Evolutionary conservation across 2,888 invertebrate genomes (phyloP).

Genomic region (Caenorhabditis wallacei): DNA sequence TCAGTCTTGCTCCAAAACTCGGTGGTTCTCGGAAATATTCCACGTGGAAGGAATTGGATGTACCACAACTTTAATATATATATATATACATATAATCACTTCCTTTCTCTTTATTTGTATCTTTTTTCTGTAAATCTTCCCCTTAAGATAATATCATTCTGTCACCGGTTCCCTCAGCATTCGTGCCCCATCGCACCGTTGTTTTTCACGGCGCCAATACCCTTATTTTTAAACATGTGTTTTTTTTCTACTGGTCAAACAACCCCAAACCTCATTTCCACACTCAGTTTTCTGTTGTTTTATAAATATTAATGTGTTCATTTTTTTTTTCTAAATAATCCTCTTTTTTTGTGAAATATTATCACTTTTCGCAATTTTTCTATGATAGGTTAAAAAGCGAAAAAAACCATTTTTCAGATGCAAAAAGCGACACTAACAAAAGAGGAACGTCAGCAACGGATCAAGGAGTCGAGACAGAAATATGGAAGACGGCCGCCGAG

Average conservation of each 20-base stretch:
- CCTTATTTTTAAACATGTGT: slow-evolving; percentile 1
- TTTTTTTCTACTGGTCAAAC: background rate
- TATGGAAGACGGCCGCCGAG: slow-evolving; percentile 12
- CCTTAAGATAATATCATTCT: background rate
- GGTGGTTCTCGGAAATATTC: background rate
- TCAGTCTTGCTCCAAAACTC: background rate
- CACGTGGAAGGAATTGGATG: background rate
- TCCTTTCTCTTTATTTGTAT: background rate
- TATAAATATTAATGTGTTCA: no score
- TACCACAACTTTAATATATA: background rate
- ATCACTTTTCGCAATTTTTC: no score
- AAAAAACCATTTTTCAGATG: no score
- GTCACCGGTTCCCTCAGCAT: background rate
- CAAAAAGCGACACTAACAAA: slow-evolving; percentile 12
- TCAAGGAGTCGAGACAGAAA: slow-evolving; percentile 15
- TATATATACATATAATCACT: background rate
- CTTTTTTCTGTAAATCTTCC: background rate
- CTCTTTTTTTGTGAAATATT: no score
- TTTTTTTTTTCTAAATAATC: background rate
- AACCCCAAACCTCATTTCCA: background rate
- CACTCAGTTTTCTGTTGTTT: no score
- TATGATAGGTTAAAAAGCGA: no score
- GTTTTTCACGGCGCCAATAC: background rate
- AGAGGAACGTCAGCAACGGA: slow-evolving; percentile 21
- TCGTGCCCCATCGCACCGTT: background rate